Percentiles rank a stretch among this genome's conserved stretches.
Evolutionary conservation across 2,888 invertebrate genomes (phyloP).

Genomic region (Scaptomyza cyrtandrae): DNA sequence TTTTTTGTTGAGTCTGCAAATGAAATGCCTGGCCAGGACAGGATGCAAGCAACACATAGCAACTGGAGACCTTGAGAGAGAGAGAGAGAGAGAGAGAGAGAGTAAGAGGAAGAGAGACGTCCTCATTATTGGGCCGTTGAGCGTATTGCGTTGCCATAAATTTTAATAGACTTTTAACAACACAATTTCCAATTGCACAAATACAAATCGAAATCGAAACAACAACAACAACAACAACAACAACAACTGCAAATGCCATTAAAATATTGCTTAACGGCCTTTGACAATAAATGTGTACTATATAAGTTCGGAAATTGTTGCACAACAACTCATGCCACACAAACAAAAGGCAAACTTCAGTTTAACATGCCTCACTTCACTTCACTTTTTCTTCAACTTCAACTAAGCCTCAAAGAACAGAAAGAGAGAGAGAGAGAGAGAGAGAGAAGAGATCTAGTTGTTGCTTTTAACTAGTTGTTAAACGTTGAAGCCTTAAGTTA

Average conservation of each 20-base stretch:
- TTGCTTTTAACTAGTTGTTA: too few species aligned
- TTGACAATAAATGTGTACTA: slow-evolving; percentile 23
- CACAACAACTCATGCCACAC: too few species aligned
- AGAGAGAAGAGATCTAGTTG: too few species aligned
- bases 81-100: neutral
- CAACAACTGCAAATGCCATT: neutral
- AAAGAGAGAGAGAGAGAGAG: too few species aligned
- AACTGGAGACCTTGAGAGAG: neutral
- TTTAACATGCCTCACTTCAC: too few species aligned
- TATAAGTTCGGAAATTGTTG: too few species aligned
- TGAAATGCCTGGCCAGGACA: slow-evolving; percentile 51
- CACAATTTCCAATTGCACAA: slow-evolving; percentile 43
- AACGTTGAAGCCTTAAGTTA: too few species aligned
- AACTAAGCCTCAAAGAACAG: too few species aligned
- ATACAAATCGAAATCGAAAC: slow-evolving; percentile 37
- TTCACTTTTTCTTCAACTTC: too few species aligned
- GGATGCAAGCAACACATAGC: slow-evolving; percentile 29
- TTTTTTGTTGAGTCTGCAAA: slow-evolving; percentile 66
- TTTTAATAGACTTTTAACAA: slow-evolving; percentile 57
- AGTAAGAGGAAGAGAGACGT: neutral
- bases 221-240: neutral
- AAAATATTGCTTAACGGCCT: slow-evolving; percentile 18
- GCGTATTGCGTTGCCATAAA: slow-evolving; percentile 38
- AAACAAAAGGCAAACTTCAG: too few species aligned
- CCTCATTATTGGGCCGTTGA: slow-evolving; percentile 50